Evolutionary conservation across 53 echinoderm and acorn worm species (phyloP), one percentile per base, ranked within the genome.

Genomic region (Actinopyga echinites): DNA sequence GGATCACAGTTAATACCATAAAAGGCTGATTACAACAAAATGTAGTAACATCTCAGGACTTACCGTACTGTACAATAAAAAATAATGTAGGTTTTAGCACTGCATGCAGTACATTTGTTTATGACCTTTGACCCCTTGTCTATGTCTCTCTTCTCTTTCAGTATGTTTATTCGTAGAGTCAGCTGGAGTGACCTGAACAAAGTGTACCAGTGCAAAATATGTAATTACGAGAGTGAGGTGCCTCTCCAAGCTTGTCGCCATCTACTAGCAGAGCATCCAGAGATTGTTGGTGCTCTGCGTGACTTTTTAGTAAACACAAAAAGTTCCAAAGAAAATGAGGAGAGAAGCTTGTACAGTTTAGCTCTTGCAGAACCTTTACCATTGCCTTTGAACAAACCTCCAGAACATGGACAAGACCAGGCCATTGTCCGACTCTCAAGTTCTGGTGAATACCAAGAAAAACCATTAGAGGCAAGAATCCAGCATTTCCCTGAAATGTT

Each of bases 191-290:
- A 80, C 22, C 62, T 80, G 4, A 61, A 40, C 25, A 80, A 80
- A 42, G 44, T 60, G 61, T 80, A 80, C 62, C 60, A 80, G 44
- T 80, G 81, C 38, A 80, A 80, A 30, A 80, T 80, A 28, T 80
- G 81, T 61, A 61, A 59, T 26, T 57, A 26, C 17, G 81, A 80
- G 38, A 59, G 36, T 24, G 62, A 38, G 26, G 58, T 61, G 30
- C 60, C 81, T 30, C 34, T 59, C 35, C 36, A 62, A 25, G 63
- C 81, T 8, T 80, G 81, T 61, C 81, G 60, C 0, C 81, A 80
- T 38, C 81, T 80, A 2, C 59, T 80, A 20, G 63, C 81, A 38
- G 57, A 42, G 43, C 81, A 80, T 40, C 81, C 63, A 13, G 81
- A 80, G 81, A 80, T 80, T 23, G 63, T 62, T 23, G 60, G 60